These are phyloP conservation scores for Perccottus glenii DNA, from an alignment of 2,113 vertebrate species.

Conservation along the genomic window DNA sequence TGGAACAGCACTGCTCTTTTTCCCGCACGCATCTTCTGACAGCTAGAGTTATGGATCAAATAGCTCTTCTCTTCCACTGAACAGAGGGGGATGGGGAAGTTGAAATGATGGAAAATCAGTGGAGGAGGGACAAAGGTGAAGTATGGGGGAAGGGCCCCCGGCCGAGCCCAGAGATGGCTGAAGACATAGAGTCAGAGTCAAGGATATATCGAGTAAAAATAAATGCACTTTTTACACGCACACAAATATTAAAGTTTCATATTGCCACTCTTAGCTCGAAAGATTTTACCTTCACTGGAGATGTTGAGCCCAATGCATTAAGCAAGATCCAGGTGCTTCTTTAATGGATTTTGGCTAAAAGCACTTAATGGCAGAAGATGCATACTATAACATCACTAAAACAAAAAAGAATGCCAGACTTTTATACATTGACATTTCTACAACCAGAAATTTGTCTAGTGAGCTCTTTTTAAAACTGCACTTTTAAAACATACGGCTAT, in stretches of 20 bases:
- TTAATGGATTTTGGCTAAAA: conserved; percentile 3
- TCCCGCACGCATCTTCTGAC: conserved; percentile 46
- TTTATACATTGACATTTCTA: neutral
- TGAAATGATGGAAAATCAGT: conserved; percentile 44
- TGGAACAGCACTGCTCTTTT: conserved; percentile 27
- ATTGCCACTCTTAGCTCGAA: conserved; percentile 9
- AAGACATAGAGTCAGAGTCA: conserved; percentile 21
- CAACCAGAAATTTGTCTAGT: neutral
- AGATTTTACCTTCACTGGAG: conserved; percentile 33
- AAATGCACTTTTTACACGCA: conserved; percentile 31
- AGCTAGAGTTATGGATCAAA: conserved; percentile 58
- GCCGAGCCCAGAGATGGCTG: conserved; percentile 28
- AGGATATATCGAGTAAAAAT: conserved; percentile 19
- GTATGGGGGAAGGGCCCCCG: conserved; percentile 9
- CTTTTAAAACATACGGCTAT: neutral
- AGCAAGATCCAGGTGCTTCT: neutral
- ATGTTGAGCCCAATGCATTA: neutral
- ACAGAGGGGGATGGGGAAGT: conserved; percentile 22
- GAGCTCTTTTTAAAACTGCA: too few relatives aligned
- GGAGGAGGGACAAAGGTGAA: conserved; percentile 18
- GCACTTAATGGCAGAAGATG: neutral
- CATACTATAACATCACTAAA: neutral
- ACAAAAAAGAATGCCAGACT: too few relatives aligned
- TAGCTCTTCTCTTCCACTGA: conserved; percentile 31
- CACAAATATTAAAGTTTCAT: conserved; percentile 51